These are phyloP conservation scores for Amphimedon queenslandica DNA, from an alignment of 37 sponge, comb jelly and placozoan genomes.

Conservation along the genomic window DNA sequence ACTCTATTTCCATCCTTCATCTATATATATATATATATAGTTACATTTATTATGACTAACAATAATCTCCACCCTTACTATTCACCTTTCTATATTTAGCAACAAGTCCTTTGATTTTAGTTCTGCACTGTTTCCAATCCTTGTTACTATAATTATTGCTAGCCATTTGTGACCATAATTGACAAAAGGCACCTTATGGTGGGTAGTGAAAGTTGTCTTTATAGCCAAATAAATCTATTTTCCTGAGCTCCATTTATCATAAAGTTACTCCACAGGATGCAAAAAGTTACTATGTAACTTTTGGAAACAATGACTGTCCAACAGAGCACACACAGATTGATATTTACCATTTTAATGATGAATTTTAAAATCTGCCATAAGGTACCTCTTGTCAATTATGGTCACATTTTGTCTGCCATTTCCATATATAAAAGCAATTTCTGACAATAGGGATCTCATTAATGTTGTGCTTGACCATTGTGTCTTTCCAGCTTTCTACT, in stretches of 20 bases:
- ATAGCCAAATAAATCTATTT: too few species aligned
- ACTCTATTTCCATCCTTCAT: constrained; percentile 1
- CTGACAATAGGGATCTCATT: not conserved
- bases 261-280: too few species aligned
- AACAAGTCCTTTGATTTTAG: not conserved
- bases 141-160: not conserved
- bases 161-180: too few species aligned
- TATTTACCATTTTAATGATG: too few species aligned
- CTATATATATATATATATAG: not conserved
- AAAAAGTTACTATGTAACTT: too few species aligned
- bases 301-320: too few species aligned
- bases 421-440: not conserved
- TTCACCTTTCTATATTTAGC: not conserved
- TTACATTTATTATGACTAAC: not conserved
- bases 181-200: too few species aligned
- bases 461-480: not conserved
- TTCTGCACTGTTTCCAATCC: constrained; percentile 10
- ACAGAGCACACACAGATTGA: too few species aligned
- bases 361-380: too few species aligned
- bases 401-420: not conserved
- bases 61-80: not conserved
- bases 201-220: too few species aligned
- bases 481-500: not conserved
- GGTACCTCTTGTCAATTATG: too few species aligned
- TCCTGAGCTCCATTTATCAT: too few species aligned